These are phyloP conservation scores for Coregonus clupeaformis DNA, from an alignment of 2,113 vertebrate genomes.

Conservation along the genomic window DNA sequence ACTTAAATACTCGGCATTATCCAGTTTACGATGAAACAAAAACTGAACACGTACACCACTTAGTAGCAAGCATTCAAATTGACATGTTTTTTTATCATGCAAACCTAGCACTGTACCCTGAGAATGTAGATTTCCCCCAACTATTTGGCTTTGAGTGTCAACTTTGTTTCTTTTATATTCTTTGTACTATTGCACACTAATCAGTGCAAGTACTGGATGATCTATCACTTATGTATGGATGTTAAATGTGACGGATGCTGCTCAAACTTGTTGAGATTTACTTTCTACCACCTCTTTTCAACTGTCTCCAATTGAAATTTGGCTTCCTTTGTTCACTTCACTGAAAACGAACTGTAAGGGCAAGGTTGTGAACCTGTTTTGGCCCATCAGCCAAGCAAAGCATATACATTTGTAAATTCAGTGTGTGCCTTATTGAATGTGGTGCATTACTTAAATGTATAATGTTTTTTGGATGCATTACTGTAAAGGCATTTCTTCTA, in stretches of 20 bases:
- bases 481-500: neutral
- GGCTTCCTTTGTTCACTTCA: too few species aligned
- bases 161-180: slow-evolving; percentile 6
- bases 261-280: neutral
- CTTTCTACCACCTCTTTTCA: neutral
- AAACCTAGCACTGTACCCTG: slow-evolving; percentile 10
- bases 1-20: too few species aligned
- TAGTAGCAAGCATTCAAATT: too few species aligned
- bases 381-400: too few species aligned
- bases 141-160: slow-evolving; percentile 18
- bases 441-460: neutral
- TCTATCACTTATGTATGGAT: neutral
- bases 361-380: too few species aligned
- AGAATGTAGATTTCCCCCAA: neutral
- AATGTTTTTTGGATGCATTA: neutral
- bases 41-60: too few species aligned
- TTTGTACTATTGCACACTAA: slow-evolving; percentile 29
- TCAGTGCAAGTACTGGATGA: slow-evolving; percentile 7
- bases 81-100: neutral
- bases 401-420: too few species aligned
- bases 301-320: slow-evolving; percentile 2
- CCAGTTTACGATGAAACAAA: too few species aligned
- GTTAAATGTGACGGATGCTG: neutral
- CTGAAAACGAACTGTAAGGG: too few species aligned
- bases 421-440: slow-evolving; percentile 57